A percentile compares a stretch with the other conserved stretches of the same genome.
Evolutionary conservation across 2,888 invertebrate species (phyloP).

Genomic region (Agrotis ipsilon): DNA sequence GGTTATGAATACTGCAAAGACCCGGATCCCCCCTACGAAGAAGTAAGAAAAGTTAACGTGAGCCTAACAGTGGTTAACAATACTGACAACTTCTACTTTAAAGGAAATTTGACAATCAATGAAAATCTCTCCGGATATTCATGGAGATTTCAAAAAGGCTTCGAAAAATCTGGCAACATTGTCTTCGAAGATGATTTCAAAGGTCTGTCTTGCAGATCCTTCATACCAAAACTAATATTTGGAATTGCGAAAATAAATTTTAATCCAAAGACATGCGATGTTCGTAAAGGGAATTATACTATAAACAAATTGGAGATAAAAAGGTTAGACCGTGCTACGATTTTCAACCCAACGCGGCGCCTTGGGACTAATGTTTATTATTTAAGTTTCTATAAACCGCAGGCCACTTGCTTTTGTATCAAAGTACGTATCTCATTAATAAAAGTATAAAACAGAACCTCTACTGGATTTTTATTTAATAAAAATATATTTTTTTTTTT

Average conservation of each 20-base stretch:
- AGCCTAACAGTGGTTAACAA: constrained; percentile 14
- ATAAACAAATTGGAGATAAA: constrained; percentile 35
- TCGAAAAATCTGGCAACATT: constrained; percentile 7
- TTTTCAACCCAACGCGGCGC: constrained; percentile 5
- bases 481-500: too few species aligned
- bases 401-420: constrained; percentile 28
- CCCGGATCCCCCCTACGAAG: constrained; percentile 26
- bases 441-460: neutral
- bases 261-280: constrained; percentile 36
- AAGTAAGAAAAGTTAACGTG: neutral
- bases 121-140: constrained; percentile 21
- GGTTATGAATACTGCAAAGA: constrained; percentile 8
- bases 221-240: constrained; percentile 34
- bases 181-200: constrained; percentile 22
- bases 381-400: constrained; percentile 31
- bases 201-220: constrained; percentile 29
- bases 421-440: constrained; percentile 6
- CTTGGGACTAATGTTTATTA: constrained; percentile 24
- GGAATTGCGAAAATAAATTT: constrained; percentile 24
- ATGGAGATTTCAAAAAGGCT: constrained; percentile 37
- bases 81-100: neutral
- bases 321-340: constrained; percentile 26
- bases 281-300: constrained; percentile 30
- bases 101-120: constrained; percentile 15
- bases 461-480: neutral